phyloP scores from a whole-genome alignment of 2,888 invertebrate species.

The Bimastos eiseni region DNA sequence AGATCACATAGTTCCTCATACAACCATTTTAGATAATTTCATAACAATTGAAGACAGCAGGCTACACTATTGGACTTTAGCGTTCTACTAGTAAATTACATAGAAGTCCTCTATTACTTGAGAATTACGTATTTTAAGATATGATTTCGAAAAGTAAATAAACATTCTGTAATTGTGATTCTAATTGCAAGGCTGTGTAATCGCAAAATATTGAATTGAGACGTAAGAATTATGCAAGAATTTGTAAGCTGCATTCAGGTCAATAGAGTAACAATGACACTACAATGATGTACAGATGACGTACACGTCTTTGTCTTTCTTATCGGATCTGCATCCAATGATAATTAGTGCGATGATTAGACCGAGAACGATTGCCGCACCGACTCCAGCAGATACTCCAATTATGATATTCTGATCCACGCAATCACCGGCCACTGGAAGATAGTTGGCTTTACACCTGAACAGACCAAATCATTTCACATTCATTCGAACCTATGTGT shows the following conservation, averaged over 20 bases:
- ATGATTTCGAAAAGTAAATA: background rate
- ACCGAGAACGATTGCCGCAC: background rate
- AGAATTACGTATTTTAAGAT: background rate
- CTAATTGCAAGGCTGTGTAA: background rate
- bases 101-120: too few species aligned
- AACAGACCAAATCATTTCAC: background rate
- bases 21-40: too few species aligned
- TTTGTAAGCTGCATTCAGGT: background rate
- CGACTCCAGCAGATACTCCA: background rate
- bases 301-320: background rate
- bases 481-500: too few species aligned
- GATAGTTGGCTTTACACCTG: slow-evolving; percentile 3
- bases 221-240: background rate
- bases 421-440: background rate
- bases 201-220: background rate
- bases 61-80: too few species aligned
- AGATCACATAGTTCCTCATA: too few species aligned
- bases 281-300: background rate
- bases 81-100: too few species aligned
- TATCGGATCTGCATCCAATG: background rate
- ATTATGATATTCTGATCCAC: background rate
- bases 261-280: too few species aligned
- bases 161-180: background rate
- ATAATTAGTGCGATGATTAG: background rate
- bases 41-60: too few species aligned